Percentiles rank a stretch among this genome's conserved stretches.
Conservation (phyloP, 1,140 invertebrate species). For the Riptortus pedestris region DNA sequence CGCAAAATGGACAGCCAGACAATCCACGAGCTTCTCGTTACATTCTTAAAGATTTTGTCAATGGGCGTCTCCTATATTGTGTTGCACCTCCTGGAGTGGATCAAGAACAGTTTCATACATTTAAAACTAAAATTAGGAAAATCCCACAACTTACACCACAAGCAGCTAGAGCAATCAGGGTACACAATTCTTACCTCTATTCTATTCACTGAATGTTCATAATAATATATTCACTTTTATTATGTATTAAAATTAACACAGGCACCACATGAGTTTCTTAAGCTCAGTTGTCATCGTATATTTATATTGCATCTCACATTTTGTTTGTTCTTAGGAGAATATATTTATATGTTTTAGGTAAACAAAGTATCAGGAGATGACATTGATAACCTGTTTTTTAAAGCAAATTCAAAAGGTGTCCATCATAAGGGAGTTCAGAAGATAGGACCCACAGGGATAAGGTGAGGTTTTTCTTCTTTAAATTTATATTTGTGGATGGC, state of each 20-base stretch:
- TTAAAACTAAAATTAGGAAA: slow-evolving; percentile 34
- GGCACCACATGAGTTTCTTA: no score
- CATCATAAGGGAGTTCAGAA: slow-evolving; percentile 34
- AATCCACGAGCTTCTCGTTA: slow-evolving; percentile 76
- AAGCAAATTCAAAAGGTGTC: slow-evolving; percentile 35
- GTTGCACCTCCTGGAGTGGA: slow-evolving; percentile 65
- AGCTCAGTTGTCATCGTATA: no score
- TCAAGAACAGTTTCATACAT: slow-evolving; percentile 59
- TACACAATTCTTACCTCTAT: slow-evolving; percentile 6
- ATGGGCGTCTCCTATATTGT: slow-evolving; percentile 75
- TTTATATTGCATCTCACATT: no score
- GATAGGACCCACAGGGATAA: slow-evolving; percentile 6
- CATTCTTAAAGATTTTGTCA: slow-evolving; percentile 89
- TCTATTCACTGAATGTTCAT: not conserved
- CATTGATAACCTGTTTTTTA: slow-evolving; percentile 50
- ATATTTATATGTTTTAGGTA: no score
- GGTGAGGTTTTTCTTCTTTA: no score
- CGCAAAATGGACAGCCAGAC: slow-evolving; percentile 86
- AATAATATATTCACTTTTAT: slow-evolving; percentile 1
- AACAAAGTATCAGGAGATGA: slow-evolving; percentile 36
- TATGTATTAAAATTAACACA: no score
- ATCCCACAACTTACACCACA: slow-evolving; percentile 5
- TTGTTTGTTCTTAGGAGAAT: no score
- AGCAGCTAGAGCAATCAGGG: slow-evolving; percentile 18
- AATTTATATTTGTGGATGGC: no score